phyloP scores from a whole-genome alignment of 2,888 invertebrate genomes.

The Enoplolaimus lenunculus region DNA sequence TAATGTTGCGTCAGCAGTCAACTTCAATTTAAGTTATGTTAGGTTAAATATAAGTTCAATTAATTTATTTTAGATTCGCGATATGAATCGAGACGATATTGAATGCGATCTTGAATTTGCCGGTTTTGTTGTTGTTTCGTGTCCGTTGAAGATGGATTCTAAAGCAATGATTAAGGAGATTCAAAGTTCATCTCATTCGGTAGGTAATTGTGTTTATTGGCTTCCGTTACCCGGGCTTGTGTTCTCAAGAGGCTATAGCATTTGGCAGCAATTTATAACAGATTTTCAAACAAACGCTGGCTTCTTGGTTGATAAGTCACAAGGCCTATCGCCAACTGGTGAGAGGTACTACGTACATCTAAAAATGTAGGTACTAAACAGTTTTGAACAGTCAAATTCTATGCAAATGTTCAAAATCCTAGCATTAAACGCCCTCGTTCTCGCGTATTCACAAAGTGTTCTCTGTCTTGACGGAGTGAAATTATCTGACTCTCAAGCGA shows the following conservation, averaged over 20 bases:
- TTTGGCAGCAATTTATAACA: too few relatives aligned
- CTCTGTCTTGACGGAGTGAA: constrained; percentile 93
- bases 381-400: too few relatives aligned
- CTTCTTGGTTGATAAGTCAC: constrained; percentile 14
- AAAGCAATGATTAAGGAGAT: constrained; percentile 87
- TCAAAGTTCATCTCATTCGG: constrained; percentile 78
- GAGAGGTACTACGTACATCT: too few relatives aligned
- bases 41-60: too few relatives aligned
- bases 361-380: too few relatives aligned
- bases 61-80: constrained; percentile 51
- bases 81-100: constrained; percentile 67
- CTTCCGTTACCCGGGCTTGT: neutral
- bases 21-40: too few relatives aligned
- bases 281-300: neutral
- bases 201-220: constrained; percentile 32
- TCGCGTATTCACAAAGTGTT: constrained; percentile 96
- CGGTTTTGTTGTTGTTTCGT: constrained; percentile 94
- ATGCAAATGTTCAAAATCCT: constrained; percentile 99
- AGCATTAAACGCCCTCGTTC: constrained; percentile 85
- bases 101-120: constrained; percentile 76
- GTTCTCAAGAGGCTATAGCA: neutral
- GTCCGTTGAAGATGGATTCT: constrained; percentile 89
- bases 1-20: too few relatives aligned
- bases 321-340: too few relatives aligned
- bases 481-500: constrained; percentile 92